A percentile compares a stretch with the other conserved stretches of the same genome.
These are phyloP conservation scores for Cantharis rufa DNA, from an alignment of 2,888 invertebrate genomes.

Conservation along the genomic window DNA sequence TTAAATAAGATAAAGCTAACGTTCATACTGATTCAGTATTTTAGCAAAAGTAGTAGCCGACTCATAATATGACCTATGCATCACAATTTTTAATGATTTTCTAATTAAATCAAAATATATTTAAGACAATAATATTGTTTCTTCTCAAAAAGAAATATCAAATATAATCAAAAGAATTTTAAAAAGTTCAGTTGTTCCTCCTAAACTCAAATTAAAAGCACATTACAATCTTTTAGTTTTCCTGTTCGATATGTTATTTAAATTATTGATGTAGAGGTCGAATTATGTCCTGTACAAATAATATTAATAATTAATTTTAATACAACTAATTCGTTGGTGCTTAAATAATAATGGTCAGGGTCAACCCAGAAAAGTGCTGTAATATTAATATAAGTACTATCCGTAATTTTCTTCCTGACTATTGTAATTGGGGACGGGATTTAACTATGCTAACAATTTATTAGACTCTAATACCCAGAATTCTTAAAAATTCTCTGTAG, in stretches of 20 bases:
- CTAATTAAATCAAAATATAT: neutral
- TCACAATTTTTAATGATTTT: neutral
- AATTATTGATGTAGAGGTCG: conserved; percentile 1
- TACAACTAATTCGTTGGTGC: conserved; percentile 20
- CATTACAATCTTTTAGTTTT: neutral
- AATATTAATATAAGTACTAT: conserved; percentile 13
- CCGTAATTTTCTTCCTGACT: neutral
- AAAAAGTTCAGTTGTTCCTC: neutral
- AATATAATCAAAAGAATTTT: neutral
- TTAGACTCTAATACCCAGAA: too few relatives aligned
- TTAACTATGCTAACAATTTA: neutral
- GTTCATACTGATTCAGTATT: neutral
- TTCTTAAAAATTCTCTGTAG: neutral
- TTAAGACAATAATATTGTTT: neutral
- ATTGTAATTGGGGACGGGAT: conserved; percentile 9
- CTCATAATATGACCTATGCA: neutral
- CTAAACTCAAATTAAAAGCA: neutral
- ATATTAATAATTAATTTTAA: conserved; percentile 1
- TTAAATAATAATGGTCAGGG: conserved; percentile 24
- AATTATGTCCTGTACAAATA: neutral
- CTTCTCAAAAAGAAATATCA: neutral
- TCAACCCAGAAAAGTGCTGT: conserved; percentile 29
- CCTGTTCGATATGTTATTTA: neutral
- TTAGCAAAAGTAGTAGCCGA: neutral
- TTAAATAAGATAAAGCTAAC: neutral